Percentiles rank a stretch among this genome's conserved stretches.
Evolutionary conservation across 1,140 invertebrate genomes (phyloP).

Genomic region (Psilanteris sp.): DNA sequence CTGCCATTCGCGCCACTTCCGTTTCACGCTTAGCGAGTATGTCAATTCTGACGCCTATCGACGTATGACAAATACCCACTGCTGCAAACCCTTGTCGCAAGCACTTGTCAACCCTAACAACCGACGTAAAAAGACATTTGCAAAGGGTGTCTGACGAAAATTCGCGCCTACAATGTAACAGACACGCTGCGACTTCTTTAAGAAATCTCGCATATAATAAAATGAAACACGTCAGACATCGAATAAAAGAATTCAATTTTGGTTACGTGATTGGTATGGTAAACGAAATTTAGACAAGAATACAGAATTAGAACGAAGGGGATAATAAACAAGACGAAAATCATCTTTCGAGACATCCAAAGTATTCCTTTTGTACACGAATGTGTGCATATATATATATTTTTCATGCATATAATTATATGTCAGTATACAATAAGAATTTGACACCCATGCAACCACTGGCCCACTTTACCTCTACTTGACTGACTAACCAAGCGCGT

Average conservation of each 20-base stretch:
- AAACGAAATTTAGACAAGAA: too few relatives aligned
- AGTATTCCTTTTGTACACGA: too few relatives aligned
- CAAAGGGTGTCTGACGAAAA: slow-evolving; percentile 34
- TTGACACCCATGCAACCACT: too few relatives aligned
- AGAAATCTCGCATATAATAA: slow-evolving; percentile 48
- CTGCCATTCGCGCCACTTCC: slow-evolving; percentile 63
- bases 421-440: too few relatives aligned
- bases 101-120: slow-evolving; percentile 62
- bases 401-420: too few relatives aligned
- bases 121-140: slow-evolving; percentile 56
- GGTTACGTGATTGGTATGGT: not conserved
- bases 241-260: slow-evolving; percentile 12
- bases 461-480: too few relatives aligned
- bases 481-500: too few relatives aligned
- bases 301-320: too few relatives aligned
- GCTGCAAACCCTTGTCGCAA: slow-evolving; percentile 63
- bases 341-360: too few relatives aligned
- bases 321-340: too few relatives aligned
- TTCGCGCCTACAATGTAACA: slow-evolving; percentile 56
- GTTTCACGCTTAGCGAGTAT: slow-evolving; percentile 73
- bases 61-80: slow-evolving; percentile 76
- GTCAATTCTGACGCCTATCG: slow-evolving; percentile 77
- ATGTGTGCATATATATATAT: too few relatives aligned
- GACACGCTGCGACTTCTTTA: slow-evolving; percentile 47
- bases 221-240: slow-evolving; percentile 9